Base-by-base conservation (phyloP, 2,888 invertebrate genomes). In the Ochlodes sylvanus region DNA sequence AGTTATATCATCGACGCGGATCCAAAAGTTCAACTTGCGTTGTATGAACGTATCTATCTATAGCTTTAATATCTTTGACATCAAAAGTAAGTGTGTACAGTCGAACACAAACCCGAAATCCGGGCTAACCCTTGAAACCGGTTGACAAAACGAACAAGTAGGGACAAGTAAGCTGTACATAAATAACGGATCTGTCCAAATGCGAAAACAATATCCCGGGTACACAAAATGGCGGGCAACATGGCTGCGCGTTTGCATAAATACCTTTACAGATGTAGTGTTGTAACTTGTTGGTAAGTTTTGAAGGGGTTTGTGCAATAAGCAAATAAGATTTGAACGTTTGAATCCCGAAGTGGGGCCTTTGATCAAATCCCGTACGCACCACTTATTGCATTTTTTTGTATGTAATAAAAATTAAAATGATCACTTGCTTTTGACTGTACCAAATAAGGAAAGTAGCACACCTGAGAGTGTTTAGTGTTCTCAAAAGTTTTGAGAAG, bases 131-230 rank as follows among this genome's bases (percentile, higher is more conserved):
- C 82, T 79, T 75, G 68, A 72, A 80, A 79, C 78, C 75, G 79
- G 78, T 79, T 73, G 67, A 62, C 54, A 71, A 72, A 73, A 77
- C 79, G 79, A 83, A 82, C 85, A 81, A 78, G 75, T 79, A 76
- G 70, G 77, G 76, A 72, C 72, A 76, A 82, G 80, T 83, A 85
- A 89, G 86, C 86, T 83, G 64, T 73, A 88, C 88, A 91, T 91
- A 92, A 92, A 92, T 90, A 92, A 85, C 84, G 85, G 90, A 90
- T 91, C 89, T 85, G 84, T 83, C 81, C 83, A 86, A 88, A 86
- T 80, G 79, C 84, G 89, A 86, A 91, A 92, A 92, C 93, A 92
- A 92, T 92, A 85, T 86, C 77, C 77, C 82, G 85, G 68, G 57
- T 68, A 57, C 44, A 55, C 65, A 88, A 88, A 80, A 84, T 84